Evolutionary conservation across 2,113 vertebrate species (phyloP).

Genomic region (Petroica traversi): DNA sequence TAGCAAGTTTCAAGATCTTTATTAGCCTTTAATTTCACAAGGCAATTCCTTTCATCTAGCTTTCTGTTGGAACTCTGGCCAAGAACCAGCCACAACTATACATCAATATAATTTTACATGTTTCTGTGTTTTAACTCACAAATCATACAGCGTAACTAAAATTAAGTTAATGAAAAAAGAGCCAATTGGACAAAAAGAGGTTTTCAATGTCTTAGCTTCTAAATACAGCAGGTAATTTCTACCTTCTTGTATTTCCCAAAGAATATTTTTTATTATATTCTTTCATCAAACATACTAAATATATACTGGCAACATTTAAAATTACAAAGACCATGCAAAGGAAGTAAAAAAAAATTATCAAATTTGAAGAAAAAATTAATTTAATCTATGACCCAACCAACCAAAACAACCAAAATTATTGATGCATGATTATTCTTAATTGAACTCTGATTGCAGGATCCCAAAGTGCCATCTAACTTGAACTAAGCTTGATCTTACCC

Average conservation of each 20-base stretch:
- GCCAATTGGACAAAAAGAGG: not conserved
- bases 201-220: not conserved
- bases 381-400: not conserved
- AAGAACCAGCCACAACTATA: slow-evolving; percentile 10
- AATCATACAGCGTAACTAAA: not conserved
- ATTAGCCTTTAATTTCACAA: slow-evolving; percentile 33
- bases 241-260: not conserved
- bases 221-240: not conserved
- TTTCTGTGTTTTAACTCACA: not conserved
- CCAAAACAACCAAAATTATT: not conserved
- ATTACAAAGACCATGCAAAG: not conserved
- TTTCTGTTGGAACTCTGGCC: not conserved
- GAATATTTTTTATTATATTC: not conserved
- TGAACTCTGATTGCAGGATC: not conserved
- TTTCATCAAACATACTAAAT: not conserved
- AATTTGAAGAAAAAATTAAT: not conserved
- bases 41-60: slow-evolving; percentile 15
- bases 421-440: not conserved
- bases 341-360: not conserved
- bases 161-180: not conserved
- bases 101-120: not conserved
- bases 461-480: not conserved
- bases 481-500: slow-evolving; percentile 75
- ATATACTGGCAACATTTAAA: not conserved
- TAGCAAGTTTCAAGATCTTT: not conserved